Percentiles rank a stretch among this genome's conserved stretches.
Conservation (phyloP, 2,797 vertebrate species). For the Syndactyla subalaris region DNA sequence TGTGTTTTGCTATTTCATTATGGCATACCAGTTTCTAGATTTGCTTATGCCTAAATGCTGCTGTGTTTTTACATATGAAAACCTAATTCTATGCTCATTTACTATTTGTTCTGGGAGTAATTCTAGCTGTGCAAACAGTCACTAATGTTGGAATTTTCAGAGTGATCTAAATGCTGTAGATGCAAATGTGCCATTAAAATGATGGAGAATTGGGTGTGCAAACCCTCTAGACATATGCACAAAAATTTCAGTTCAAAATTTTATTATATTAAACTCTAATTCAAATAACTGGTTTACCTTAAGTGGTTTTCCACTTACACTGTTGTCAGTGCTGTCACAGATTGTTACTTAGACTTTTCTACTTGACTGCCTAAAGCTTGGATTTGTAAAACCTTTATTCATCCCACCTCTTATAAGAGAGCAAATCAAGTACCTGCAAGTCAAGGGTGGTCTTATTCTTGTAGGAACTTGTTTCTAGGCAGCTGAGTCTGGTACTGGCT, state of each 20-base stretch:
- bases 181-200: not conserved
- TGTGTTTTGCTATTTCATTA: conserved; percentile 11
- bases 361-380: not conserved
- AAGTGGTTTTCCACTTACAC: not conserved
- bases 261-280: not conserved
- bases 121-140: conserved; percentile 13
- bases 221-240: not conserved
- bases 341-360: not conserved
- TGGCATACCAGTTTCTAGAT: conserved; percentile 16
- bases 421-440: not conserved
- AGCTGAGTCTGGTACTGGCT: not conserved
- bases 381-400: not conserved
- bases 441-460: not conserved
- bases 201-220: not conserved
- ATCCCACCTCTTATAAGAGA: not conserved
- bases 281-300: too few species aligned
- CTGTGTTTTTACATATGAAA: conserved; percentile 23
- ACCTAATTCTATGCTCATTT: conserved; percentile 1
- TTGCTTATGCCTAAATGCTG: conserved; percentile 55
- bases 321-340: not conserved
- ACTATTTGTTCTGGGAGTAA: conserved; percentile 50
- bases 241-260: not conserved
- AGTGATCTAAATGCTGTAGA: not conserved
- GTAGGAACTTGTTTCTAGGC: not conserved
- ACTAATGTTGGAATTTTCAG: not conserved